A percentile compares a stretch with the other conserved stretches of the same genome.
Evolutionary conservation across 1,140 invertebrate genomes (phyloP).

Genomic region (Euura saliciscinereae): DNA sequence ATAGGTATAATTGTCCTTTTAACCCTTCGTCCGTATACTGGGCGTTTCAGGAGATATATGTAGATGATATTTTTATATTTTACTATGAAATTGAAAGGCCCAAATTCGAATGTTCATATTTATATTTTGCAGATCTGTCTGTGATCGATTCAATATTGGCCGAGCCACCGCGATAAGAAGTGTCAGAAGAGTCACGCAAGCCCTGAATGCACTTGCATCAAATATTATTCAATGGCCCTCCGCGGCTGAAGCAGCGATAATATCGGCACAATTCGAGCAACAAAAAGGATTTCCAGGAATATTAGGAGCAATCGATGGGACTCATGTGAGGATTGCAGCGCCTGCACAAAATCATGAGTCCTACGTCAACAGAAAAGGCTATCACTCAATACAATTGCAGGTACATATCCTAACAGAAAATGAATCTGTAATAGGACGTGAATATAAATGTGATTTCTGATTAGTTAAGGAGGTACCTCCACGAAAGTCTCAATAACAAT

Average conservation of each 20-base stretch:
- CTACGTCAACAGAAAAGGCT: constrained; percentile 35
- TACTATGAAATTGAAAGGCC: too few species aligned
- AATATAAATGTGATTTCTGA: too few species aligned
- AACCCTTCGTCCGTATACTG: too few species aligned
- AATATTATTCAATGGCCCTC: constrained; percentile 25
- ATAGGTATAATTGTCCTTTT: too few species aligned
- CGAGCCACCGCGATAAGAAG: constrained; percentile 20
- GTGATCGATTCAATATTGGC: constrained; percentile 14
- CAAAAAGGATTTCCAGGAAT: constrained; percentile 22
- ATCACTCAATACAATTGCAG: constrained; percentile 25
- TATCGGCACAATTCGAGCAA: constrained; percentile 10
- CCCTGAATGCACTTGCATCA: constrained; percentile 8
- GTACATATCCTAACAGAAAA: not conserved
- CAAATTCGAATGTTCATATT: too few species aligned
- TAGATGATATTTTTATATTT: too few species aligned
- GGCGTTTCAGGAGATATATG: too few species aligned
- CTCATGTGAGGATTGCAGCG: constrained; percentile 30
- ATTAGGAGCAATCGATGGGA: constrained; percentile 34
- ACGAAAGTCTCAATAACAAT: too few species aligned
- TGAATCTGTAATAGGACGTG: not conserved
- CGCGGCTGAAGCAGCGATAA: constrained; percentile 15
- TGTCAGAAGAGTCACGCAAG: constrained; percentile 18
- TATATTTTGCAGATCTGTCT: not conserved
- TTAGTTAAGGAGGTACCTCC: too few species aligned
- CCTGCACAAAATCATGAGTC: constrained; percentile 26